Evolutionary conservation across 92 coral and sea anemone genomes (phyloP).

Genomic region (Muricea muricata): DNA sequence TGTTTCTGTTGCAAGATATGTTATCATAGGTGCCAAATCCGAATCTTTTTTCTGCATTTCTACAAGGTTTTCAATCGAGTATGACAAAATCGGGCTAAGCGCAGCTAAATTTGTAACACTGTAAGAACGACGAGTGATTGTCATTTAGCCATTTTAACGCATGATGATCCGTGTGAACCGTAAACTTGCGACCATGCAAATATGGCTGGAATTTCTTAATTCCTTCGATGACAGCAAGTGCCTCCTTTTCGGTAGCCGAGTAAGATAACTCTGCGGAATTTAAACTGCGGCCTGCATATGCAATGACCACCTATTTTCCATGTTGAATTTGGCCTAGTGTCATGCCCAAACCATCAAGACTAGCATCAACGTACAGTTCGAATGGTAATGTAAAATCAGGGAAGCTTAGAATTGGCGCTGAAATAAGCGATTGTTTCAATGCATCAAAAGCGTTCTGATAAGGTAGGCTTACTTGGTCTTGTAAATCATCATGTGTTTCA

Average conservation of each 20-base stretch:
- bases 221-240: slow-evolving; percentile 48
- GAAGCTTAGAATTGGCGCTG: slow-evolving; percentile 29
- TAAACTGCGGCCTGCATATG: slow-evolving; percentile 65
- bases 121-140: slow-evolving; percentile 4
- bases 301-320: slow-evolving; percentile 51
- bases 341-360: slow-evolving; percentile 48
- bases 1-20: slow-evolving; percentile 38
- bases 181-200: slow-evolving; percentile 44
- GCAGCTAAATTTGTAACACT: too few species aligned
- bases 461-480: too few species aligned
- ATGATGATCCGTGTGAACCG: slow-evolving; percentile 41
- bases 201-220: slow-evolving; percentile 44
- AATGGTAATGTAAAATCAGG: slow-evolving; percentile 34
- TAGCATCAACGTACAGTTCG: slow-evolving; percentile 13
- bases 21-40: slow-evolving; percentile 30
- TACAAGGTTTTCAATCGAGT: background rate
- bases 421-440: slow-evolving; percentile 2
- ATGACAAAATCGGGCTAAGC: too few species aligned
- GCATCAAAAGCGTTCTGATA: background rate
- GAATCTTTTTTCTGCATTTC: slow-evolving; percentile 51
- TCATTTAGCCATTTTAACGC: slow-evolving; percentile 62
- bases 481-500: too few species aligned
- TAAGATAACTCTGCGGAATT: slow-evolving; percentile 55
- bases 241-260: slow-evolving; percentile 67
- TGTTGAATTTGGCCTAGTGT: slow-evolving; percentile 58